Conservation (phyloP, 2,797 vertebrate species). For the Phylloscopus collybita region DNA sequence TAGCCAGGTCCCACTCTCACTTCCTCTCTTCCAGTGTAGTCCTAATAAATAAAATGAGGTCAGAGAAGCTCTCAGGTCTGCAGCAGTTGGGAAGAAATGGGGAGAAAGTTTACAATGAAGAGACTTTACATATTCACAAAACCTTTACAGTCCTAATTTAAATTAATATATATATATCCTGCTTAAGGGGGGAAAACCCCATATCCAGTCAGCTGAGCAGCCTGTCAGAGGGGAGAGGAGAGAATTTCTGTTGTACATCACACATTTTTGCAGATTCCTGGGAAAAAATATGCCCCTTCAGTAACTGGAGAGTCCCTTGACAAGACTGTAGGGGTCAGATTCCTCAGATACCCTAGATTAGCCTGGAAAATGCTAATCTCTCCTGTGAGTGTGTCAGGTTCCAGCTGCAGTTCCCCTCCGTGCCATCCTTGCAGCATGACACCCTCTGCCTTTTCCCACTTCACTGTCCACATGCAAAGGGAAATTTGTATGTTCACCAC, state of each 20-base stretch:
- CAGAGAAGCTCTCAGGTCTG: background rate
- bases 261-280: background rate
- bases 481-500: background rate
- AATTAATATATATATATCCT: background rate
- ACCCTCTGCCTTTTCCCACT: background rate
- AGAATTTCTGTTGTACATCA: background rate
- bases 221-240: background rate
- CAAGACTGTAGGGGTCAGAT: background rate
- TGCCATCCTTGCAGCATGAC: background rate
- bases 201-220: background rate
- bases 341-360: background rate
- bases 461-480: fast-evolving
- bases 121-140: background rate
- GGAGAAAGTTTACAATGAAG: background rate
- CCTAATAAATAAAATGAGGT: background rate
- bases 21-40: background rate
- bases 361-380: background rate
- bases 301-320: background rate
- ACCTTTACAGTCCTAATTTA: background rate
- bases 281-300: background rate
- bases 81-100: background rate
- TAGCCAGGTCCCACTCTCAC: background rate
- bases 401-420: background rate
- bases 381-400: background rate
- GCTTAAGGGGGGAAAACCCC: background rate